Evolutionary conservation across 2,797 vertebrate genomes (phyloP).

Genomic region (Sebastes jordani): DNA sequence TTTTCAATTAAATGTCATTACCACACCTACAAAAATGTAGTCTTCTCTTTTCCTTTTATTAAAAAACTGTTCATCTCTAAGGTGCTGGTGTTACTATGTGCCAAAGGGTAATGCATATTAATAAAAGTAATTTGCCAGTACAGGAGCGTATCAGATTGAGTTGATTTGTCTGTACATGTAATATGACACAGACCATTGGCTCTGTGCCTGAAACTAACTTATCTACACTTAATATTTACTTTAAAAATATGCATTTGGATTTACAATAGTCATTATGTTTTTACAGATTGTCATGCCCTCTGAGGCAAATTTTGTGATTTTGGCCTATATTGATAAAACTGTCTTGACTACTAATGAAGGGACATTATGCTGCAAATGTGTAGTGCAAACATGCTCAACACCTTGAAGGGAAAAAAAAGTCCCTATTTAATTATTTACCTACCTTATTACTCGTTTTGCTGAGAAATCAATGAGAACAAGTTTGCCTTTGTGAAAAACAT

Average conservation of each 20-base stretch:
- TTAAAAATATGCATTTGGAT: neutral
- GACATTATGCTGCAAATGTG: neutral
- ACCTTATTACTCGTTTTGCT: neutral
- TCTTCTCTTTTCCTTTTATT: neutral
- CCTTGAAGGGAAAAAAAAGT: neutral
- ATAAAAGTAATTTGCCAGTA: slow-evolving; percentile 36
- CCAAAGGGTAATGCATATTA: slow-evolving; percentile 38
- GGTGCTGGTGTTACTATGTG: slow-evolving; percentile 44
- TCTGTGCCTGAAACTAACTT: neutral
- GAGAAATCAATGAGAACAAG: neutral
- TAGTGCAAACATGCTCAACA: neutral
- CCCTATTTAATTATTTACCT: neutral
- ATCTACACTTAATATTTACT: neutral
- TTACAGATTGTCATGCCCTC: neutral
- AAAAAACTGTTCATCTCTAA: slow-evolving; percentile 5
- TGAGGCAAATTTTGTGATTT: neutral
- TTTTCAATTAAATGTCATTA: slow-evolving; percentile 15
- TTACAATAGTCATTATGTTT: neutral
- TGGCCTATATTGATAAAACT: neutral
- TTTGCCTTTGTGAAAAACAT: neutral
- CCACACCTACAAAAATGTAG: neutral
- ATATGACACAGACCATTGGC: neutral
- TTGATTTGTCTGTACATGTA: neutral
- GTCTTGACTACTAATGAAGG: neutral
- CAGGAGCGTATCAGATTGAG: neutral